These are phyloP conservation scores for Drosophila percnosoma DNA, from an alignment of 2,888 invertebrate species.

Conservation along the genomic window DNA sequence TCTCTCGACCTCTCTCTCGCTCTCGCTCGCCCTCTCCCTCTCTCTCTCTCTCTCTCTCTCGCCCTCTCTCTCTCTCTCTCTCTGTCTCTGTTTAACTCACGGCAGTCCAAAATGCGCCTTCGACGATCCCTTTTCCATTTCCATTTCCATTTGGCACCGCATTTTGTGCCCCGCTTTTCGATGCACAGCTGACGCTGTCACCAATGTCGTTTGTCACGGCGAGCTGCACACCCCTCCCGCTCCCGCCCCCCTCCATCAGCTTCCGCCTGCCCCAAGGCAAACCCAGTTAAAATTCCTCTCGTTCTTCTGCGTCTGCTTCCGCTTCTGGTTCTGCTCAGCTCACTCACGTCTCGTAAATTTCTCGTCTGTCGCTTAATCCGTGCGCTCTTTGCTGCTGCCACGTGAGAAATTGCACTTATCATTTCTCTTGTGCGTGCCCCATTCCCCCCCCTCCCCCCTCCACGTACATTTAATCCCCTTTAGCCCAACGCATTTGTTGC, in stretches of 20 bases:
- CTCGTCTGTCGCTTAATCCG: conserved; percentile 69
- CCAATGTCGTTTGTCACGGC: conserved; percentile 68
- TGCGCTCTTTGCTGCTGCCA: conserved; percentile 61
- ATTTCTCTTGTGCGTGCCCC: conserved; percentile 30
- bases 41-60: not conserved
- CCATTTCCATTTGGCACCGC: conserved; percentile 45
- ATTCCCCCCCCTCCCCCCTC: not conserved
- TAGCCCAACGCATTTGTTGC: conserved; percentile 6
- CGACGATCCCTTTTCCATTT: conserved; percentile 38
- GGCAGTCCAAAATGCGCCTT: not conserved
- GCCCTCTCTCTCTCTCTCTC: not conserved
- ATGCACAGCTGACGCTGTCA: conserved; percentile 67
- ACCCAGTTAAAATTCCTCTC: conserved; percentile 10
- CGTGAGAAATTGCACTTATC: conserved; percentile 79
- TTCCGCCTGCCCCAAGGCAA: conserved; percentile 1
- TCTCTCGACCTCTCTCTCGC: fast-evolving
- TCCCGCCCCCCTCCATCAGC: not conserved
- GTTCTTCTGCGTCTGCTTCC: conserved; percentile 7
- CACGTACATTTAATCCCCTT: not conserved
- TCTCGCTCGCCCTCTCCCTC: not conserved
- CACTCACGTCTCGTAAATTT: conserved; percentile 73
- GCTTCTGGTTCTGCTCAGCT: conserved; percentile 30
- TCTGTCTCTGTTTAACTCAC: not conserved
- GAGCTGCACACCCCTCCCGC: conserved; percentile 37
- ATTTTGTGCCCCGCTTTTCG: conserved; percentile 15